Percentiles rank a stretch among this genome's conserved stretches.
Conservation (phyloP, 2,113 vertebrate species). For the Saguinus midas region DNA sequence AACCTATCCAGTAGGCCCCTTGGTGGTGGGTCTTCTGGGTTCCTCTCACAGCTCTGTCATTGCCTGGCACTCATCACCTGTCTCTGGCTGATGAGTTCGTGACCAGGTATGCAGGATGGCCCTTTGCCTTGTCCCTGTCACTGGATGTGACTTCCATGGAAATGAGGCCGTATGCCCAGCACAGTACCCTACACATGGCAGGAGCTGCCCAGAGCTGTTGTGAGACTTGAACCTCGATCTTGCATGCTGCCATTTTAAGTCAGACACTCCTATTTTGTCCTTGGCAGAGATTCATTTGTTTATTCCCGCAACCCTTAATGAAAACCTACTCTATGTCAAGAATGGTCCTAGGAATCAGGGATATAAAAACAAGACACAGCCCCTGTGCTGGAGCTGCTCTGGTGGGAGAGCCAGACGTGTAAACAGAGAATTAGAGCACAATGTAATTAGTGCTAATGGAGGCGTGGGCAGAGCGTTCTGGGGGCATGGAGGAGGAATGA, state of each 20-base stretch:
- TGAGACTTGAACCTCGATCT: neutral
- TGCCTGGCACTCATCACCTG: neutral
- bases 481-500: neutral
- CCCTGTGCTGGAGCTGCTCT: neutral
- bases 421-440: constrained; percentile 39
- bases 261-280: neutral
- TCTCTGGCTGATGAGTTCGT: neutral
- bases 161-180: too few relatives aligned
- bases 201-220: neutral
- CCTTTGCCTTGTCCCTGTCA: accelerated
- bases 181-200: accelerated
- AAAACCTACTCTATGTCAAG: neutral
- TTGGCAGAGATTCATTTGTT: neutral
- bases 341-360: neutral
- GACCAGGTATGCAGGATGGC: accelerated
- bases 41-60: neutral
- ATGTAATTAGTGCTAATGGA: constrained; percentile 41
- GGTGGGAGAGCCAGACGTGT: neutral
- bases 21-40: neutral
- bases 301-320: neutral
- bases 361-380: neutral
- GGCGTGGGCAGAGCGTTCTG: neutral
- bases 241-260: neutral
- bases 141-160: accelerated
- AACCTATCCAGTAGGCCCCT: neutral